phyloP scores from a whole-genome alignment of 1,140 invertebrate species.

The Ridgeia piscesae region DNA sequence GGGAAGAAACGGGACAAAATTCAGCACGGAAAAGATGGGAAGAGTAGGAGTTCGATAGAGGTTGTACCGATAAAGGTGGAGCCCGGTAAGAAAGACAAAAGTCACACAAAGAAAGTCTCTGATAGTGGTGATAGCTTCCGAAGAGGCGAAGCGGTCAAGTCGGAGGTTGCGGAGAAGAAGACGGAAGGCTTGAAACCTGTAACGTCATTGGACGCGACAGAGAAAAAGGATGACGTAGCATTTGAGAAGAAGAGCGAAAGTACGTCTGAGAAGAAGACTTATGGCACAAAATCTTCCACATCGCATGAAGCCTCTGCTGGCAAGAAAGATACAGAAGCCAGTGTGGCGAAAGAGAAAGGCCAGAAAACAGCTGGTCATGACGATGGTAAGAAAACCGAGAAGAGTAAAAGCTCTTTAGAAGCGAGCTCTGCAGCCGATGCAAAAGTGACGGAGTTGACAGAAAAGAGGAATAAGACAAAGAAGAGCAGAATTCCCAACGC shows the following conservation, averaged over 20 bases:
- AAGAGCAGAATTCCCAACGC: background rate
- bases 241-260: background rate
- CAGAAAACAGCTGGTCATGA: background rate
- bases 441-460: background rate
- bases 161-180: background rate
- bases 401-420: background rate
- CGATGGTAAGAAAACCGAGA: background rate
- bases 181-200: background rate
- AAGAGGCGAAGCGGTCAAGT: background rate
- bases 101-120: background rate
- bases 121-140: background rate
- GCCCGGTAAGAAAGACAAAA: background rate
- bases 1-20: background rate
- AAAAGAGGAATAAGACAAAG: background rate
- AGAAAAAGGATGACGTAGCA: background rate
- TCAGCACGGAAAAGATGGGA: background rate
- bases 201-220: background rate
- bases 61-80: background rate
- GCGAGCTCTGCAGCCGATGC: background rate
- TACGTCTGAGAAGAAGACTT: background rate
- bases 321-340: background rate
- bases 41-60: background rate
- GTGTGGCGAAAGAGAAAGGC: background rate
- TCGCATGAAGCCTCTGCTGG: background rate
- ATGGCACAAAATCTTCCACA: background rate